Conservation (phyloP, 2,888 invertebrate species). For the Hirtodrosophila trivittata region DNA sequence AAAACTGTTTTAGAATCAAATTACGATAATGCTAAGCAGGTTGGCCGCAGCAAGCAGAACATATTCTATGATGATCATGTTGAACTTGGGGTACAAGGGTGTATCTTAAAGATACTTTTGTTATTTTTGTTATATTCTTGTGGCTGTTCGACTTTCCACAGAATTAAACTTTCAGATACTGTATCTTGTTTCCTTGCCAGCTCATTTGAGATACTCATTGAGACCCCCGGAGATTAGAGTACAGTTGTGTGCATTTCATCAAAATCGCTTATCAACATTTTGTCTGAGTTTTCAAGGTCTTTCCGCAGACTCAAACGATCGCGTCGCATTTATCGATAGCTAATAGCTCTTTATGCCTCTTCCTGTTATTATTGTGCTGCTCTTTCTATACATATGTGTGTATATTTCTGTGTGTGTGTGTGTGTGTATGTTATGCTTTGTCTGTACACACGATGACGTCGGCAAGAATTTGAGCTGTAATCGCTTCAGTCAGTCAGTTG, state of each 20-base stretch:
- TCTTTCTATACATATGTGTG: slow-evolving; percentile 9
- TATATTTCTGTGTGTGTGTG: background rate
- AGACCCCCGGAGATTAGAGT: slow-evolving; percentile 15
- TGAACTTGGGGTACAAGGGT: too few species aligned
- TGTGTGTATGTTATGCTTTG: background rate
- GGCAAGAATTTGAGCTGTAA: slow-evolving; percentile 55
- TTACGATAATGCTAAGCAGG: too few species aligned
- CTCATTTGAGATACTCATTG: too few species aligned
- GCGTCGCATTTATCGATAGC: slow-evolving; percentile 42
- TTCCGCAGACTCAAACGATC: slow-evolving; percentile 18
- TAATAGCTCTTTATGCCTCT: slow-evolving; percentile 15
- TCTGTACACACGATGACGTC: slow-evolving; percentile 48
- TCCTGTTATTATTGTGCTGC: slow-evolving; percentile 41
- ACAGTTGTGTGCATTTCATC: slow-evolving; percentile 45
- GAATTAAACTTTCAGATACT: too few species aligned
- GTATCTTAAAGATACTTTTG: too few species aligned
- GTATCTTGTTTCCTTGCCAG: too few species aligned
- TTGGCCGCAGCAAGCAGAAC: too few species aligned
- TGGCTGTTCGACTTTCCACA: too few species aligned
- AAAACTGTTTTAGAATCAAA: too few species aligned
- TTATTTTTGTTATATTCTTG: too few species aligned
- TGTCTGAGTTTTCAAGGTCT: slow-evolving; percentile 35
- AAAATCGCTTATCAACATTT: slow-evolving; percentile 46
- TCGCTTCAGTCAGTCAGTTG: slow-evolving; percentile 61
- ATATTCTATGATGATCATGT: too few species aligned